Evolutionary conservation across 2,888 invertebrate genomes (phyloP).

Genomic region (Erebia epiphron): DNA sequence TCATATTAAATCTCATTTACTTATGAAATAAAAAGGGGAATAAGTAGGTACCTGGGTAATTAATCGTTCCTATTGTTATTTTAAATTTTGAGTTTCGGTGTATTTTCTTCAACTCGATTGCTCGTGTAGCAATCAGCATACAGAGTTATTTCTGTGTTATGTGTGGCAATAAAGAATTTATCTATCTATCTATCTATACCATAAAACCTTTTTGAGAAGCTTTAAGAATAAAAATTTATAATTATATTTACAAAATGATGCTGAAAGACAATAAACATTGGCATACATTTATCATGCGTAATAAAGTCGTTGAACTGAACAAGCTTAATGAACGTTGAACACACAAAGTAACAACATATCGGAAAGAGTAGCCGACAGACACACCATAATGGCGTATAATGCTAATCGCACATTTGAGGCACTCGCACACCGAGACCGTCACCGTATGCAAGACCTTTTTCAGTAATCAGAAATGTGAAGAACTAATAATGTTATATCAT

Average conservation of each 20-base stretch:
- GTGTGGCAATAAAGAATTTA: too few species aligned
- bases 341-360: slow-evolving; percentile 32
- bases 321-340: slow-evolving; percentile 27
- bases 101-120: too few species aligned
- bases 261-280: neutral
- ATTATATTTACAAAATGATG: neutral
- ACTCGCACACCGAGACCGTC: too few species aligned
- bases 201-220: too few species aligned
- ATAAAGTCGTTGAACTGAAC: slow-evolving; percentile 16
- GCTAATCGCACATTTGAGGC: neutral
- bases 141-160: too few species aligned
- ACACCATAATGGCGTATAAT: slow-evolving; percentile 32
- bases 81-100: too few species aligned
- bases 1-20: too few species aligned
- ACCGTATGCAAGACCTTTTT: neutral
- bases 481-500: neutral
- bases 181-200: too few species aligned
- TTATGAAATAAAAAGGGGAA: too few species aligned
- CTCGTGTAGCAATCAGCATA: too few species aligned
- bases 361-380: slow-evolving; percentile 33
- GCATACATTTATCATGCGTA: neutral
- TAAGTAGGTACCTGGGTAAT: too few species aligned
- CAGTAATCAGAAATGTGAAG: neutral
- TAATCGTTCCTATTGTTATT: too few species aligned
- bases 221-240: neutral